Base-by-base conservation (phyloP, 2,888 invertebrate species). In the Eupithecia centaureata region DNA sequence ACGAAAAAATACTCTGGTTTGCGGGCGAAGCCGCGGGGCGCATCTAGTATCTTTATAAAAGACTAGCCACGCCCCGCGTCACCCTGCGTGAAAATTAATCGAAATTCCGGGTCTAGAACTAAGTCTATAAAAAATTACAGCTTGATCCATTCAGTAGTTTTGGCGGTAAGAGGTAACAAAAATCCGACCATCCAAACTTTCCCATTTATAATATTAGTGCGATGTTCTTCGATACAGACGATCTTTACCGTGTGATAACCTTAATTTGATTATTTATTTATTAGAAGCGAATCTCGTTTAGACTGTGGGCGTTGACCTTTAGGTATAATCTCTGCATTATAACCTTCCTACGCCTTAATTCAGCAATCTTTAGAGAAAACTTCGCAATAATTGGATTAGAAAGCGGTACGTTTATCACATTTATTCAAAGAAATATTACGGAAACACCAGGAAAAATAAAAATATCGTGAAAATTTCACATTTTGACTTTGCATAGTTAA, bases 261-360 rank as follows among this genome's bases (percentile, higher is more conserved):
- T 18, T 42, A 42, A 18, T 42, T 42, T 18, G n/a, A n/a, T n/a
- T 8, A 38, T 38, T 38, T 38, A 38, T n/a, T 7, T 8, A 18
- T 47, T 47, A 12, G 2, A 47, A 47, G 47, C 47, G 18, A 22
- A 47, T 18, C 47, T 47, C 18, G 42, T 42, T 18, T 22, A 4
- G 47, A 47, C 10, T 47, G 47, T 47, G 12, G 47, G 47, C 22
- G 47, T 22, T 47, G 47, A 47, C 47, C 47, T 47, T 47, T 47
- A n/a, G n/a, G n/a, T n/a, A 42, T 22, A 47, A 47, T 22, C 22
- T 18, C 42, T 42, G 0, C 22, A 8, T 42, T 30, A 30, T 30
- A 4, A 47, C 22, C 47, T 47, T 18, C 47, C 47, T 22, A 47
- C 47, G n/a, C 22, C 18, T 8, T 10, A 18, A 42, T 42, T 38